phyloP scores from a whole-genome alignment of 2,113 vertebrate genomes.

The Heloderma charlesbogerti region DNA sequence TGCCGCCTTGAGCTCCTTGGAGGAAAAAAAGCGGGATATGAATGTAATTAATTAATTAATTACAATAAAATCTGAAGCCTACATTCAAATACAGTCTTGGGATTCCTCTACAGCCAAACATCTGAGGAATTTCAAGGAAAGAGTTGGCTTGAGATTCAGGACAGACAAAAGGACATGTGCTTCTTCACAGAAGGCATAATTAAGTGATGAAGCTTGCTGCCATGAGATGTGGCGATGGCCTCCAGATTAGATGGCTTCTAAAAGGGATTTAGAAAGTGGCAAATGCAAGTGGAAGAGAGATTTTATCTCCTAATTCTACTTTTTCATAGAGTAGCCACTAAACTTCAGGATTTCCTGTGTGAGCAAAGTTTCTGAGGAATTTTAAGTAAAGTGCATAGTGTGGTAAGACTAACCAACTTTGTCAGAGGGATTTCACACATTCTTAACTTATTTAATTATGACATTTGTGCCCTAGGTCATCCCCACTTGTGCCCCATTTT shows the following conservation, averaged over 20 bases:
- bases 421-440: background rate
- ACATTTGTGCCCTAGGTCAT: background rate
- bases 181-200: no score
- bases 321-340: background rate
- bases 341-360: background rate
- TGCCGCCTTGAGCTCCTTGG: no score
- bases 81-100: background rate
- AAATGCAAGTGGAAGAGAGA: background rate
- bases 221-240: background rate
- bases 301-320: background rate
- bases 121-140: background rate
- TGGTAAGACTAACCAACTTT: background rate
- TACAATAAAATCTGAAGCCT: background rate
- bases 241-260: background rate
- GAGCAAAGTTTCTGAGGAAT: background rate
- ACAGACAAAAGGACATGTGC: background rate
- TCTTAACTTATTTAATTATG: background rate
- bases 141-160: background rate
- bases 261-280: background rate
- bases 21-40: no score
- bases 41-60: no score
- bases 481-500: background rate
- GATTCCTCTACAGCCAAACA: background rate
- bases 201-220: background rate
- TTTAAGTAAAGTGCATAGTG: background rate